Conservation (phyloP, 2,113 vertebrate genomes). For the Pachyramphus minor region DNA sequence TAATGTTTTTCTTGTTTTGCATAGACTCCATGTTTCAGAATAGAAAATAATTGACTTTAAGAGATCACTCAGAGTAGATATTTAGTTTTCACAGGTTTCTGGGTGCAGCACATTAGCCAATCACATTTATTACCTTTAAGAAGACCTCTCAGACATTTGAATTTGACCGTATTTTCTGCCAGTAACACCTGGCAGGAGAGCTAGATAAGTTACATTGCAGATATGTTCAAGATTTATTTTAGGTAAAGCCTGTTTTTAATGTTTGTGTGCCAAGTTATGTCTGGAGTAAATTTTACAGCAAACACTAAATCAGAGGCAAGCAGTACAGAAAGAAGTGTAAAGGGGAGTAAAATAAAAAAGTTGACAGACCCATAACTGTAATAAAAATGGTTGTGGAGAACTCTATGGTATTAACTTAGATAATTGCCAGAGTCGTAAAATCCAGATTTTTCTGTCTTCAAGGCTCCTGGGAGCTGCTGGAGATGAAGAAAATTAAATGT, state of each 20-base stretch:
- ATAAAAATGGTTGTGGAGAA: not conserved
- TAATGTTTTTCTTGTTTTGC: not conserved
- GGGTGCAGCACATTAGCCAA: not conserved
- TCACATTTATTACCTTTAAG: not conserved
- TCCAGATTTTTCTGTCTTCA: constrained; percentile 42
- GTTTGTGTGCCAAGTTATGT: constrained; percentile 18
- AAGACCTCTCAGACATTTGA: not conserved
- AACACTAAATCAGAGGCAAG: not conserved
- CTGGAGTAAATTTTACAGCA: constrained; percentile 38
- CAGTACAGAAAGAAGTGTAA: not conserved
- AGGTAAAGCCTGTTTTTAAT: not conserved
- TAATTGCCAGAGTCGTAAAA: constrained; percentile 47
- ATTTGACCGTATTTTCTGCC: not conserved
- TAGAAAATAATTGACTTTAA: not conserved
- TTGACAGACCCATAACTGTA: not conserved
- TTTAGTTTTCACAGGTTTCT: constrained; percentile 8
- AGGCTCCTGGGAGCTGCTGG: constrained; percentile 31
- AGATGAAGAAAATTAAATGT: constrained; percentile 39
- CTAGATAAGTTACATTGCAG: not conserved
- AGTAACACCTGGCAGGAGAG: constrained; percentile 22
- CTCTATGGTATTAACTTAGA: not conserved
- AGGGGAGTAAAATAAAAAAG: not conserved
- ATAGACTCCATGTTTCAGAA: not conserved
- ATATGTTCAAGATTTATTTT: constrained; percentile 26
- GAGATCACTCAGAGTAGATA: not conserved